Conservation (phyloP, 2,888 invertebrate genomes). For the Sesia apiformis region DNA sequence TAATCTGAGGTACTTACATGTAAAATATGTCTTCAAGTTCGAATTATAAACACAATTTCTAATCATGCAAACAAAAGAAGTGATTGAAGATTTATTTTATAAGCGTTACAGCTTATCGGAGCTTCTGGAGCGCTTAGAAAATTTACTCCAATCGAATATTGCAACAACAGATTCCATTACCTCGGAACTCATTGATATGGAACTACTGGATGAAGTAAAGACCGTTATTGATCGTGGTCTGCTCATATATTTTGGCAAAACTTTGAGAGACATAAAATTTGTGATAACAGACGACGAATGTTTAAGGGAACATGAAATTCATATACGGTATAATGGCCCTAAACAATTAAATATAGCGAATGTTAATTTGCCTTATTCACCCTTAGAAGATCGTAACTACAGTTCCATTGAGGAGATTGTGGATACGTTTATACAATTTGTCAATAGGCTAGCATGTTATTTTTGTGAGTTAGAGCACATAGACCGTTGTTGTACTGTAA, state of each 20-base stretch:
- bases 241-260: conserved; percentile 42
- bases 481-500: conserved; percentile 39
- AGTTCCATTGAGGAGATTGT: conserved; percentile 32
- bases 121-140: conserved; percentile 14
- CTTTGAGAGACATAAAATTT: conserved; percentile 44
- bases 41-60: too few relatives aligned
- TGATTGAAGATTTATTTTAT: not conserved
- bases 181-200: conserved; percentile 29
- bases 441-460: conserved; percentile 34
- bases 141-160: conserved; percentile 10
- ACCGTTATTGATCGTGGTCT: conserved; percentile 6
- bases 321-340: conserved; percentile 29
- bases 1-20: too few relatives aligned
- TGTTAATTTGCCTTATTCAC: conserved; percentile 35
- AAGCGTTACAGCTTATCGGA: conserved; percentile 5
- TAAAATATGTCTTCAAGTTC: too few relatives aligned
- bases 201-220: conserved; percentile 41
- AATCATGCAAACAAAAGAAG: too few relatives aligned
- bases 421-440: conserved; percentile 23
- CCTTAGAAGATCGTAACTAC: conserved; percentile 36
- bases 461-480: conserved; percentile 48
- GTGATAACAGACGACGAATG: conserved; percentile 23
- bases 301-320: conserved; percentile 38
- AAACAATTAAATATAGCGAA: conserved; percentile 30
- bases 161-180: conserved; percentile 13